Base-by-base conservation (phyloP, 2,113 vertebrate species). In the Boulengeromyrus knoepffleri region DNA sequence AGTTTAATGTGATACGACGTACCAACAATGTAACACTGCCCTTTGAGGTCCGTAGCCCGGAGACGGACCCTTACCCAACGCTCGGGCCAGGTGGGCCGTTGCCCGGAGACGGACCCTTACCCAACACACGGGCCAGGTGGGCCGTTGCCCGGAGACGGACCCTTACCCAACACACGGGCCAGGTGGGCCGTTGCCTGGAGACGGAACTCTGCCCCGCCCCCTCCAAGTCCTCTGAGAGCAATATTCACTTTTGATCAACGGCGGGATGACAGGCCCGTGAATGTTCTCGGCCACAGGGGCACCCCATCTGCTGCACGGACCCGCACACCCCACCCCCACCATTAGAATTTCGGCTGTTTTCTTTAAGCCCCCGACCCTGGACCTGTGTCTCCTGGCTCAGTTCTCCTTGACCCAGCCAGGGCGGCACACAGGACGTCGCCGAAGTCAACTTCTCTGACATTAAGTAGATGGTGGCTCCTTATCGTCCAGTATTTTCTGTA, bases 301-400 rank as follows among this genome's bases (percentile, higher is more conserved):
- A 96, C 96, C 96, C 97, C 98, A 99, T 99, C 98, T 99, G 98
- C 97, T 97, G 96, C 95, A 94, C 96, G 95, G 7, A 94, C 94
- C 96, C 96, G 93, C 91, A 90, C 95, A 94, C 95, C 96, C 93
- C 94, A 96, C 56, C 24, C 66, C 36, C 17, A 36, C 15, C 70
- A 5, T 7, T 2, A 6, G 3, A 77, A 77, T 39, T 42, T 42
- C 5, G 17, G 31, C 70, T 27, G n/a, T 3, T 70, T 31, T 31
- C 31, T 3, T 70, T 10, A 31, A 31, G 66, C 13, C 96, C 95
- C 94, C 91, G 89, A 94, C 94, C 96, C 95, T 8, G 39, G 3
- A 9, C 39, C 80, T 3, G 31, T 3, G 17, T 10, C 39, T 42
- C 83, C 39, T 1, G 1, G 7, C 13, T 31, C 31, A 19, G 15